Percentiles rank a stretch among this genome's conserved stretches.
Evolutionary conservation across 1,140 invertebrate species (phyloP).

Genomic region (Megalonaias nervosa): DNA sequence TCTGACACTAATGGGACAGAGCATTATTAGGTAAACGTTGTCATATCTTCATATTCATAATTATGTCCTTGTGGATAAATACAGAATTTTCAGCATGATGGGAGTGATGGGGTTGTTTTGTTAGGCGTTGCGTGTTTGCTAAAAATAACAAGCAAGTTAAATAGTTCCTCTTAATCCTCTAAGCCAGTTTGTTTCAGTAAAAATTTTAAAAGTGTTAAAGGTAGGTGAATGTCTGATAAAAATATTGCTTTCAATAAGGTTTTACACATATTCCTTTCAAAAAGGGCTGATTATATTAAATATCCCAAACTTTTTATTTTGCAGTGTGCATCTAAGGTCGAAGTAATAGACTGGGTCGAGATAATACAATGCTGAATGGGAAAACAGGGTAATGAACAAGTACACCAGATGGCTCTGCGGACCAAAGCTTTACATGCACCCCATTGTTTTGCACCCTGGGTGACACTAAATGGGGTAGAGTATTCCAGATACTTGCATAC

Average conservation of each 20-base stretch:
- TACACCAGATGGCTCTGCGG: conserved; percentile 84
- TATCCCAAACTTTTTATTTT: not conserved
- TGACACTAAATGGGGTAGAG: conserved; percentile 82
- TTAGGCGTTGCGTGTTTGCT: too few relatives aligned
- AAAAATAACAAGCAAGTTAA: too few relatives aligned
- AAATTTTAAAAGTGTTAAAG: too few relatives aligned
- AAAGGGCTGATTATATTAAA: too few relatives aligned
- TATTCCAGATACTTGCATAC: too few relatives aligned
- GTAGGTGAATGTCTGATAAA: not conserved
- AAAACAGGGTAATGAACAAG: conserved; percentile 78
- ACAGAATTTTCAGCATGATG: too few relatives aligned
- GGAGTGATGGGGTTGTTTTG: not conserved
- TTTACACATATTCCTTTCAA: not conserved
- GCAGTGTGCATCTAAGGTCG: conserved; percentile 56
- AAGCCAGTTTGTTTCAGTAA: too few relatives aligned
- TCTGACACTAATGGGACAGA: too few relatives aligned
- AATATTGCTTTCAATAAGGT: not conserved
- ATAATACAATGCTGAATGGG: conserved; percentile 81
- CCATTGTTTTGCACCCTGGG: conserved; percentile 87
- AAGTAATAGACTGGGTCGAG: conserved; percentile 73
- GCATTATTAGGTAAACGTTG: too few relatives aligned
- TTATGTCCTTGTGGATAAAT: too few relatives aligned
- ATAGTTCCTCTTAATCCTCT: too few relatives aligned
- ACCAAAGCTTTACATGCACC: conserved; percentile 81
- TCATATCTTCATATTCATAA: too few relatives aligned